Evolutionary conservation across 2,797 vertebrate genomes (phyloP).

Genomic region (Prionace glauca): DNA sequence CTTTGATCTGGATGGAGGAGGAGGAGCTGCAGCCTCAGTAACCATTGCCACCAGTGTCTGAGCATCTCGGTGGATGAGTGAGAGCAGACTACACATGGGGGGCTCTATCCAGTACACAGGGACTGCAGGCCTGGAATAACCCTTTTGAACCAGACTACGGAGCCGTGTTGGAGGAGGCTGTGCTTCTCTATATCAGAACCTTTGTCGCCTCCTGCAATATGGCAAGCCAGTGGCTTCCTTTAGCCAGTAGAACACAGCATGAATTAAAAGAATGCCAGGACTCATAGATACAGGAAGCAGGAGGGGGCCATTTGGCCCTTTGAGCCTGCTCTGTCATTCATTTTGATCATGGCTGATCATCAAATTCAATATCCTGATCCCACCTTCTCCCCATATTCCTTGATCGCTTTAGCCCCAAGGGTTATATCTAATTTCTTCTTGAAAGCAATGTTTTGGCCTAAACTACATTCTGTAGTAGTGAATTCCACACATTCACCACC

Average conservation of each 20-base stretch:
- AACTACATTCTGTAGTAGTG: too few species aligned
- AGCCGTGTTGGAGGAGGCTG: not conserved
- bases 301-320: too few species aligned
- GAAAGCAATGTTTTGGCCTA: too few species aligned
- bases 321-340: too few species aligned
- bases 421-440: too few species aligned
- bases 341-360: too few species aligned
- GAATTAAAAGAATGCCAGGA: not conserved
- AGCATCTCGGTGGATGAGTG: not conserved
- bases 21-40: too few species aligned
- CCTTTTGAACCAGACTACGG: not conserved
- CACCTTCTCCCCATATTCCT: too few species aligned
- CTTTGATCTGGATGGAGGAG: not conserved
- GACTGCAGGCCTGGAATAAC: not conserved
- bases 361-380: too few species aligned
- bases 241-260: not conserved
- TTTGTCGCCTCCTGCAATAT: not conserved
- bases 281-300: too few species aligned
- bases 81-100: not conserved
- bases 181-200: not conserved
- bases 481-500: too few species aligned
- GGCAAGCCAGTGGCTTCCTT: not conserved
- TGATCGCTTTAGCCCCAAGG: too few species aligned
- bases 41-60: not conserved
- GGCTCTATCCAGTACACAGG: not conserved